These are phyloP conservation scores for Macrosiphum euphorbiae DNA, from an alignment of 2,888 invertebrate species.

Conservation along the genomic window DNA sequence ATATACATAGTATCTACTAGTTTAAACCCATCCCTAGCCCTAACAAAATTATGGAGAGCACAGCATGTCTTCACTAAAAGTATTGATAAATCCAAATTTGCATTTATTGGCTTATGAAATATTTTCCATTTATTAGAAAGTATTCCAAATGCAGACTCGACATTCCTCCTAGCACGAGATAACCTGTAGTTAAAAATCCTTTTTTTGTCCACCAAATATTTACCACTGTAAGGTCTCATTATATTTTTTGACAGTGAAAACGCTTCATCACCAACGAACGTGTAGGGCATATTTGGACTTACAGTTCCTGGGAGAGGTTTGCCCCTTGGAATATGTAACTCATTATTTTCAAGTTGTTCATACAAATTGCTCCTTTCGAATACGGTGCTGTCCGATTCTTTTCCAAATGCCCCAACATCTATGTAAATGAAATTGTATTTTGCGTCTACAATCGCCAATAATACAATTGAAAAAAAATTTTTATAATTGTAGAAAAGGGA, in stretches of 20 bases:
- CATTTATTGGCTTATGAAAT: background rate
- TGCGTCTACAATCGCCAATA: conserved; percentile 15
- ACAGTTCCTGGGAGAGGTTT: conserved; percentile 5
- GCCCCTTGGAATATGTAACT: background rate
- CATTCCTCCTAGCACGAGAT: conserved; percentile 6
- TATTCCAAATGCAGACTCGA: conserved; percentile 31
- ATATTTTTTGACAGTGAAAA: background rate
- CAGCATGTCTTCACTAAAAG: conserved; percentile 27
- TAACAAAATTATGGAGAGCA: conserved; percentile 2
- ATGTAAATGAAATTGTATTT: conserved; percentile 28
- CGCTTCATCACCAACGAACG: background rate
- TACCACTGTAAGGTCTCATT: background rate
- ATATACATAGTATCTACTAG: background rate
- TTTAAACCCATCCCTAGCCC: background rate
- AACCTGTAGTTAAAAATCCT: conserved; percentile 24
- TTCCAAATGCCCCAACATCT: conserved; percentile 1
- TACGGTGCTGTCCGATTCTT: conserved; percentile 2
- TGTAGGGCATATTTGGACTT: conserved; percentile 8
- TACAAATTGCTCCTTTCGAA: conserved; percentile 16
- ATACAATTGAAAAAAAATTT: conserved; percentile 62
- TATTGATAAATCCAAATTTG: conserved; percentile 31
- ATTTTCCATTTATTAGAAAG: conserved; percentile 10
- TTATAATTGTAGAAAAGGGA: background rate
- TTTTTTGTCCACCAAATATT: conserved; percentile 4
- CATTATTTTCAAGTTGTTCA: conserved; percentile 15